phyloP scores from a whole-genome alignment of 2,797 vertebrate species.

The Sebastes minor region DNA sequence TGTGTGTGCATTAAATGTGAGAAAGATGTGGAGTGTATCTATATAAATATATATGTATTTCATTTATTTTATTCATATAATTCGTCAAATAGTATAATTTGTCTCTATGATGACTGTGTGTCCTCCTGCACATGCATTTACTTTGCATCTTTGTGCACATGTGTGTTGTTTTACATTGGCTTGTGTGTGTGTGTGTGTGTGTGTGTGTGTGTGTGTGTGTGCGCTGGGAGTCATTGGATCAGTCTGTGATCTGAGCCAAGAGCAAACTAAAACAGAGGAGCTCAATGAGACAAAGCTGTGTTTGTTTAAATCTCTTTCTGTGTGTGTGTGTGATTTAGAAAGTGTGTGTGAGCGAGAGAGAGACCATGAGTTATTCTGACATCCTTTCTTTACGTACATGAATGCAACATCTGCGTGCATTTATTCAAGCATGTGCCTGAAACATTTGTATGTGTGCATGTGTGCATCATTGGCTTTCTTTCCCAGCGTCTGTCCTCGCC shows the following conservation, averaged over 20 bases:
- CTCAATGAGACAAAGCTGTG: conserved; percentile 48
- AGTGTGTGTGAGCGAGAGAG: not conserved
- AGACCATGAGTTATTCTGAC: not conserved
- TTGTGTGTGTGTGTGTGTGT: not conserved
- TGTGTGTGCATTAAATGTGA: not conserved
- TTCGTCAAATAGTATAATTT: too few species aligned
- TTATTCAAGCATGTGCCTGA: conserved; percentile 5
- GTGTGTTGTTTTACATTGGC: not conserved
- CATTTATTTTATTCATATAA: not conserved
- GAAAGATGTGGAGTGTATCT: not conserved
- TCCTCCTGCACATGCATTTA: not conserved
- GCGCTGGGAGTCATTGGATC: conserved; percentile 1
- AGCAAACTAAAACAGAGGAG: conserved; percentile 33
- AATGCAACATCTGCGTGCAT: conserved; percentile 39
- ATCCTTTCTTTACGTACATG: conserved; percentile 4
- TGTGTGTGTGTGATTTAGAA: not conserved
- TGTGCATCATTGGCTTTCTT: not conserved
- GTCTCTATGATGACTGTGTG: not conserved
- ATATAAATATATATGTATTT: not conserved
- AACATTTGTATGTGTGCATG: not conserved
- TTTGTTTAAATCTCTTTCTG: conserved; percentile 40
- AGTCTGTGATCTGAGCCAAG: conserved; percentile 28
- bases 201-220: not conserved
- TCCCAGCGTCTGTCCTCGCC: not conserved
- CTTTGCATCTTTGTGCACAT: not conserved